These are phyloP conservation scores for Hypocryptadius cinnamomeus DNA, from an alignment of 2,113 vertebrate genomes.

Conservation along the genomic window DNA sequence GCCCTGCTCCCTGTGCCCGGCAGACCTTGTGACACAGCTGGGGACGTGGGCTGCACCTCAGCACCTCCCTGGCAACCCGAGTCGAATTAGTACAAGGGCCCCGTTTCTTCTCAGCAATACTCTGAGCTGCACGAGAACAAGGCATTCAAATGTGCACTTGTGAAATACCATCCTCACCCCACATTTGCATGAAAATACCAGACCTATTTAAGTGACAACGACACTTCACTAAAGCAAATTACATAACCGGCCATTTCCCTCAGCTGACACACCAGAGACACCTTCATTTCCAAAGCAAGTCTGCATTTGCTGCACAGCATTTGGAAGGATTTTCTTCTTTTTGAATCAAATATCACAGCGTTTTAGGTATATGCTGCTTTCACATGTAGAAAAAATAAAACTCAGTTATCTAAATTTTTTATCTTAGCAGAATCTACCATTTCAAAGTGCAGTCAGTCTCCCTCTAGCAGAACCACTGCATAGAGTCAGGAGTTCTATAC, in stretches of 20 bases:
- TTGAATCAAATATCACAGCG: background rate
- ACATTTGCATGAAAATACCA: conserved; percentile 67
- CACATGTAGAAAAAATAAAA: background rate
- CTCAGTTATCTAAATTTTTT: background rate
- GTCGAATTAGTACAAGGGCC: background rate
- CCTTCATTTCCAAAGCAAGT: background rate
- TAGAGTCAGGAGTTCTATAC: background rate
- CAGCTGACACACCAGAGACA: background rate
- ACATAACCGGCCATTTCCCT: background rate
- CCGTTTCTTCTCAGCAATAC: background rate
- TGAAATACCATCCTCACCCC: conserved; percentile 35
- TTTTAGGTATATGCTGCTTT: background rate
- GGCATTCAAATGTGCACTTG: conserved; percentile 40
- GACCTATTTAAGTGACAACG: conserved; percentile 37
- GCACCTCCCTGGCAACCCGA: background rate
- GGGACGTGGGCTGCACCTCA: conserved; percentile 12
- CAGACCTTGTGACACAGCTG: background rate
- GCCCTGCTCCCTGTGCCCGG: background rate
- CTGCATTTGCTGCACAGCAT: background rate
- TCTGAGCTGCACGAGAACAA: background rate
- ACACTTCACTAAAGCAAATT: background rate
- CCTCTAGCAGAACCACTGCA: background rate
- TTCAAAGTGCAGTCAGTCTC: background rate
- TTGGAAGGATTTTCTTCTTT: background rate
- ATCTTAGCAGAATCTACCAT: background rate